phyloP scores from a whole-genome alignment of 2,113 vertebrate genomes.

The Glaucomys volans region DNA sequence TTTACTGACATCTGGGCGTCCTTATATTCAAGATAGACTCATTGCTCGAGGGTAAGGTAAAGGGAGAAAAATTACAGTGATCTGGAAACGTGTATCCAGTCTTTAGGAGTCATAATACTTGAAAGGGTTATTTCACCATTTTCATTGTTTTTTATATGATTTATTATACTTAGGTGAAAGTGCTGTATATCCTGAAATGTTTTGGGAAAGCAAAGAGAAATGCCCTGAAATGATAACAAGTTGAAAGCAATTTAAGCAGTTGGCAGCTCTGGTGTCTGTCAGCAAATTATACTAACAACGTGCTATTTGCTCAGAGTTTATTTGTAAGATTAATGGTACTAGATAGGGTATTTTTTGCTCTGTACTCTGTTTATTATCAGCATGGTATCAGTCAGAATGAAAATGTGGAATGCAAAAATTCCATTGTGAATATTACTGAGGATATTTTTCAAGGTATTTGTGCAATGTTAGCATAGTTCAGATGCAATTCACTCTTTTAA shows the following conservation, averaged over 20 bases:
- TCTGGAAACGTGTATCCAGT: background rate
- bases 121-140: background rate
- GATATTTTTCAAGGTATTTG: slow-evolving; percentile 56
- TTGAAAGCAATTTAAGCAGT: slow-evolving; percentile 68
- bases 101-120: background rate
- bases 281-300: slow-evolving; percentile 44
- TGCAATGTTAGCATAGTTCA: background rate
- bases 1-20: background rate
- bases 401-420: slow-evolving; percentile 57
- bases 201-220: slow-evolving; percentile 52
- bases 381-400: slow-evolving; percentile 2
- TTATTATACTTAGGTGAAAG: slow-evolving; percentile 51
- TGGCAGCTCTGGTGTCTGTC: slow-evolving; percentile 26
- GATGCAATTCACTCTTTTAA: slow-evolving; percentile 30
- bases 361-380: slow-evolving; percentile 47
- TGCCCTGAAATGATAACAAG: slow-evolving; percentile 43
- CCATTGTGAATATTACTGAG: slow-evolving; percentile 20
- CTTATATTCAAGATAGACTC: background rate
- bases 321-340: slow-evolving; percentile 65
- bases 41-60: background rate
- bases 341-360: slow-evolving; percentile 42
- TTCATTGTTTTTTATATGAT: slow-evolving; percentile 14
- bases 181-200: background rate
- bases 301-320: slow-evolving; percentile 58
- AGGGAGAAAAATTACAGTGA: background rate